Conservation (phyloP, 2,113 vertebrate species). For the Pogona vitticeps region DNA sequence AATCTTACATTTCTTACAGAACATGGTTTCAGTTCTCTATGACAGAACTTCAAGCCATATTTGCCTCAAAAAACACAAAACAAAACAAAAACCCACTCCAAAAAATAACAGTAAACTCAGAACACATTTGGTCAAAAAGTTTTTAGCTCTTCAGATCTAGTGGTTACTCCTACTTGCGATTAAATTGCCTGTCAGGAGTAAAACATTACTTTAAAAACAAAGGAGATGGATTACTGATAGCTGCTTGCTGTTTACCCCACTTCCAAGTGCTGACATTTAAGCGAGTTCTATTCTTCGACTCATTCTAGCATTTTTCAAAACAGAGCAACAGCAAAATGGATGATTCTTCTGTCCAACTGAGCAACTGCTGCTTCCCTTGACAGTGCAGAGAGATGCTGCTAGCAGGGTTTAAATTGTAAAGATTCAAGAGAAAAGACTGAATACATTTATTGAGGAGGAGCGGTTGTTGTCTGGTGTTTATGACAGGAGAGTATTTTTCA, state of each 20-base stretch:
- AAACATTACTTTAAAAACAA: slow-evolving; percentile 53
- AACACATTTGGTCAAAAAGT: slow-evolving; percentile 14
- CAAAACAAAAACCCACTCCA: background rate
- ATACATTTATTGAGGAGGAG: slow-evolving; percentile 17
- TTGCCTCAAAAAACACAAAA: background rate
- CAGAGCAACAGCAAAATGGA: slow-evolving; percentile 41
- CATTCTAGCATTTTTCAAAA: slow-evolving; percentile 47
- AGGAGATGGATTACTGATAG: slow-evolving; percentile 51
- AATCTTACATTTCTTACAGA: too few species aligned
- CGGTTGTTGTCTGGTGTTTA: background rate
- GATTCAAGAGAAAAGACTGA: slow-evolving; percentile 4
- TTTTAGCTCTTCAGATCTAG: slow-evolving; percentile 48
- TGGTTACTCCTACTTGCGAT: slow-evolving; percentile 53
- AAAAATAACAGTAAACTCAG: slow-evolving; percentile 24
- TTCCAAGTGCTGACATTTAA: slow-evolving; percentile 52
- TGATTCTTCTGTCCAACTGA: slow-evolving; percentile 20
- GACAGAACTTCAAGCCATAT: background rate
- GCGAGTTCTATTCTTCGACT: slow-evolving; percentile 39
- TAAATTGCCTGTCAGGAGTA: slow-evolving; percentile 58
- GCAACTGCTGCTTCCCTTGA: slow-evolving; percentile 21
- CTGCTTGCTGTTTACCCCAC: slow-evolving; percentile 30
- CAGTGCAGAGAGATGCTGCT: slow-evolving; percentile 7
- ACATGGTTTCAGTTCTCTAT: background rate
- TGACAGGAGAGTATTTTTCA: background rate
- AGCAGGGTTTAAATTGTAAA: slow-evolving; percentile 31